Conservation (phyloP, 2,113 vertebrate species). For the Brevimyrus niger region DNA sequence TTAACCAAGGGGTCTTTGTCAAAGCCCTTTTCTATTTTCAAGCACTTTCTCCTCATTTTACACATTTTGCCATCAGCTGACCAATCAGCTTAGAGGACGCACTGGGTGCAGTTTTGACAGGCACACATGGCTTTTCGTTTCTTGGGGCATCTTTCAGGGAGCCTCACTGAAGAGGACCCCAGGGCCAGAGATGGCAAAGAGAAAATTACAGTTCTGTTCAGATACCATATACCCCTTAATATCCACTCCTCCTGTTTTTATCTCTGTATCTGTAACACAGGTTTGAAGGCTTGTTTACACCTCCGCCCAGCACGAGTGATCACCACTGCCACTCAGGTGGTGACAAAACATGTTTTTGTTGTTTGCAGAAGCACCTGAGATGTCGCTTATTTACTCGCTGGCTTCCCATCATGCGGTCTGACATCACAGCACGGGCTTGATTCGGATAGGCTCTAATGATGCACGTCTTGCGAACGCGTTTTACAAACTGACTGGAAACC, state of each 20-base stretch:
- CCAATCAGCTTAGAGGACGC: neutral
- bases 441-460: neutral
- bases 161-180: neutral
- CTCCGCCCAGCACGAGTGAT: neutral
- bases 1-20: neutral
- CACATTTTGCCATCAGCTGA: neutral
- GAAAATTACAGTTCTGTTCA: neutral
- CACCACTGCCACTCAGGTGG: neutral
- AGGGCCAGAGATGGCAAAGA: neutral
- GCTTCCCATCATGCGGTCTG: neutral
- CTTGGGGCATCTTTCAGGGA: neutral
- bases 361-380: neutral
- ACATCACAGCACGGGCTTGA: neutral
- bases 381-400: neutral
- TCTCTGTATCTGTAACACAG: neutral
- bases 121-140: neutral
- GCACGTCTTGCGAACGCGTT: neutral
- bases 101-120: neutral
- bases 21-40: neutral
- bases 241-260: neutral
- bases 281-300: neutral
- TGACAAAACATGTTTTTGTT: neutral
- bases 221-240: neutral
- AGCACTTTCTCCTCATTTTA: neutral
- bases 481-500: neutral